Percentiles rank a stretch among this genome's conserved stretches.
Evolutionary conservation across 2,888 invertebrate genomes (phyloP).

Genomic region (Phyllotreta cruciferae): DNA sequence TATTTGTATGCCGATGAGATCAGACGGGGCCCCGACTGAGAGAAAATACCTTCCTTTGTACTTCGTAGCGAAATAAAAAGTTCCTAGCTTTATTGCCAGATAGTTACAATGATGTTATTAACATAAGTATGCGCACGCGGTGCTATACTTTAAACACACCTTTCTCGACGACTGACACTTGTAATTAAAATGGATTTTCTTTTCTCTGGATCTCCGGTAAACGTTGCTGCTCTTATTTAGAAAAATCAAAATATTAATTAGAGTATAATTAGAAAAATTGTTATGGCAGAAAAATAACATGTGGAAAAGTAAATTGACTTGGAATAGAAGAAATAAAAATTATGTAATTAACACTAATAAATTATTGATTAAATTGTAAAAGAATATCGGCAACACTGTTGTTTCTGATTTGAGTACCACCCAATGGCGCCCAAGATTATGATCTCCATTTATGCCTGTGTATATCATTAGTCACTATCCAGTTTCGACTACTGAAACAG

Average conservation of each 20-base stretch:
- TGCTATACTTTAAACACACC: constrained; percentile 46
- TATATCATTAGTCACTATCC: constrained; percentile 30
- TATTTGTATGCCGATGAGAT: constrained; percentile 36
- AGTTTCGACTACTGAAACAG: constrained; percentile 27
- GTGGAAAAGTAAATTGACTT: too few species aligned
- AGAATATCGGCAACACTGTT: constrained; percentile 7
- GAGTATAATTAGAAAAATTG: too few species aligned
- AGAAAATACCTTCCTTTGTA: constrained; percentile 33
- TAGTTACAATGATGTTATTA: constrained; percentile 47
- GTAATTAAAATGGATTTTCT: constrained; percentile 47
- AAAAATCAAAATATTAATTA: neutral
- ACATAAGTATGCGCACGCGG: constrained; percentile 45
- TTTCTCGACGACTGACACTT: constrained; percentile 43
- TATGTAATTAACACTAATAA: neutral
- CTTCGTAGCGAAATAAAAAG: constrained; percentile 35
- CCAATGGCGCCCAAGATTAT: constrained; percentile 30
- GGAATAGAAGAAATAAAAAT: too few species aligned
- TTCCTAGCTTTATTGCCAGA: constrained; percentile 35
- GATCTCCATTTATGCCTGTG: constrained; percentile 17
- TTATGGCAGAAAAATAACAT: too few species aligned
- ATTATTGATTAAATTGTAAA: neutral
- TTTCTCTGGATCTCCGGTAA: constrained; percentile 38
- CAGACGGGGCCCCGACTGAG: constrained; percentile 35
- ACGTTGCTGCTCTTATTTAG: neutral
- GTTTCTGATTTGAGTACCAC: constrained; percentile 5